Evolutionary conservation across 2,113 vertebrate genomes (phyloP).

Genomic region (Ginglymostoma cirratum): DNA sequence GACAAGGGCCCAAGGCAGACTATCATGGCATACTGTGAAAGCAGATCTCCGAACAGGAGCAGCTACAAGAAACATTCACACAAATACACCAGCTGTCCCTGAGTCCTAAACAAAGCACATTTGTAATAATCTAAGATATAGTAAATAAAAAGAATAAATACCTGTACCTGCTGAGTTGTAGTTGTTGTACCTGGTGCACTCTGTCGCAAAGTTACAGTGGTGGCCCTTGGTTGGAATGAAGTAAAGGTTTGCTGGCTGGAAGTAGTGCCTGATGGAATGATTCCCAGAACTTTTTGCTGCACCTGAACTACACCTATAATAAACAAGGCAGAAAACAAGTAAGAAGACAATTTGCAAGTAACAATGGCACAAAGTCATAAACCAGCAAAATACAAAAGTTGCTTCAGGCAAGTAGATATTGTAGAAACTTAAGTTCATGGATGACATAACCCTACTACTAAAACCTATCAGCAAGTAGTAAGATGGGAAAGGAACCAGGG

Average conservation of each 20-base stretch:
- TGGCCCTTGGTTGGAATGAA: conserved; percentile 86
- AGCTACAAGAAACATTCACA: background rate
- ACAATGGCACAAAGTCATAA: background rate
- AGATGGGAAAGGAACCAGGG: too few relatives aligned
- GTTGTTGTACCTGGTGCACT: conserved; percentile 60
- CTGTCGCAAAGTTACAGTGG: conserved; percentile 82
- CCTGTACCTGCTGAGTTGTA: conserved; percentile 63
- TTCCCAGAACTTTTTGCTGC: conserved; percentile 87
- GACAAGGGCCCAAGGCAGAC: too few relatives aligned
- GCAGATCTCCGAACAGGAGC: background rate
- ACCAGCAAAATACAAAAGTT: too few relatives aligned
- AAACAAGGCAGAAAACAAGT: background rate
- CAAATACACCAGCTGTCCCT: background rate
- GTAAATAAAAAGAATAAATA: conserved; percentile 43
- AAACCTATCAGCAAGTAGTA: background rate
- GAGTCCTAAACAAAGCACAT: background rate
- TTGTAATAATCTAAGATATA: background rate
- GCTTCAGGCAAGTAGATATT: too few relatives aligned
- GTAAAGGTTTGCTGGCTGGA: conserved; percentile 82
- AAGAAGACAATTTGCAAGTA: too few relatives aligned
- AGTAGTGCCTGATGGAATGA: conserved; percentile 84
- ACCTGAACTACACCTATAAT: conserved; percentile 68
- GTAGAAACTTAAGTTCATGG: background rate
- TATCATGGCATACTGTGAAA: too few relatives aligned
- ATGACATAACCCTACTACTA: background rate